Evolutionary conservation across 2,797 vertebrate genomes (phyloP), one percentile per base, ranked within the genome.

Genomic region (Stomatorhinus walkeri): DNA sequence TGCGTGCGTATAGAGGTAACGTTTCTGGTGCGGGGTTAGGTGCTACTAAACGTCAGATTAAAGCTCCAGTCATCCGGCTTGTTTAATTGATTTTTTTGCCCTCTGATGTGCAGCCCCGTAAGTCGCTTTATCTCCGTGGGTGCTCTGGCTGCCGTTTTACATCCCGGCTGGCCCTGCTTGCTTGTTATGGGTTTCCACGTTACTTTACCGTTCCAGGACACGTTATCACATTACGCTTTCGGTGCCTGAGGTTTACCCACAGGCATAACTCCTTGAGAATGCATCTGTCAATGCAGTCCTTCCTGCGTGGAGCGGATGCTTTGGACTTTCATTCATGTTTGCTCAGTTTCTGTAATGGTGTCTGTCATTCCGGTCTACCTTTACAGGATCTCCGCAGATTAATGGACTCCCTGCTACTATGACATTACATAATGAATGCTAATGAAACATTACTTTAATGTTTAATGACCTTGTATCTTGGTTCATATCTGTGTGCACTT

Each of bases 371-470:
- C 12, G 40, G 76, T 59, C 68, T 76, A 43, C 79, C 40, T 84
- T 83, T 54, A 59, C 76, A 12, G 56, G 59, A 85, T 48, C 46
- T 43, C 40, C 51, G 64, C 22, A 85, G 22, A 68, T 40, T 51
- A 85, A 48, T 85, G 43, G 81, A 28, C 88, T 85, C 59, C 3
- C 83, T 85, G 54, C 43, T 85, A 68, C 83, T 85, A 49, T 49
- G n/a, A 54, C 43, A 24, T 59, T 72, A 51, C 32, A 51, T 85
- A 85, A 43, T 72, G 83, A 83, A 89, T 89, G 54, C 83, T 89
- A 86, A 86, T 86, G 8, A 89, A 68, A 86, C 59, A 12, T 86
- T 36, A 51, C 88, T 89, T 64, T 59, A 86, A 86, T 68, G 81
- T 85, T 56, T 89, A 48, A 89, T 85, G 88, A 85, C 88, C 56